Base-by-base conservation (phyloP, 2,888 invertebrate species). In the Allacma fusca region DNA sequence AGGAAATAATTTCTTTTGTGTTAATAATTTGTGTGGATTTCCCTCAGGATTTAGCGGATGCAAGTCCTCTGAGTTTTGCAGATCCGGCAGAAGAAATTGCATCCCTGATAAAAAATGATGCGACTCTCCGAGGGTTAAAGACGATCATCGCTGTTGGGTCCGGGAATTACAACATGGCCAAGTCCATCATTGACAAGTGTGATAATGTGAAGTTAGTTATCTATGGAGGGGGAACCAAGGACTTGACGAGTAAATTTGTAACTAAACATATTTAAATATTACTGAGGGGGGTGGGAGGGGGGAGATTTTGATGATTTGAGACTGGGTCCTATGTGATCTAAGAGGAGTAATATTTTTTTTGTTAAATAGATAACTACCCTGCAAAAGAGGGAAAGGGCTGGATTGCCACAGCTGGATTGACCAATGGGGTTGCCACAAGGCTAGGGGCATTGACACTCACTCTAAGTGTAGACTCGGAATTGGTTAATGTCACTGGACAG, bases 111-210 rank as follows among this genome's bases (percentile, higher is more conserved):
- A 50, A 70, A 71, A 1, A 21, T 7, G 28, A 67, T 12, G 9
- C 62, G 24, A 24, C 9, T 26, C 23, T 62, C 7, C 4, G 50
- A 16, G 50, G 16, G 5, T 50, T 16, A 1, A 24, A 24, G 1
- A 21, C 29, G 0, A 73, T 80, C 43, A 81, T 83, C 28, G 83
- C 83, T 9, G 74, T 83, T 26, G 83, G 83, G 0, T 80, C 80
- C 29, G 83, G 82, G 5, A 80, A 68, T 74, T 64, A 81, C 24
- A 44, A 50, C 0, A 72, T 78, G 7, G 79, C 83, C 1, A 77
- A 81, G 34, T 13, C 67, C 7, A 83, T 83, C 16, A 34, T 83
- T 19, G 79, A 79, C 19, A 21, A 24, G 24, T 62, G 75, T 24
- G 43, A 26, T 16, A 73, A 82, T 57, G 78, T 83, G 21, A 81